These are phyloP conservation scores for Carterocephalus palaemon DNA, from an alignment of 2,888 invertebrate species.

Conservation along the genomic window DNA sequence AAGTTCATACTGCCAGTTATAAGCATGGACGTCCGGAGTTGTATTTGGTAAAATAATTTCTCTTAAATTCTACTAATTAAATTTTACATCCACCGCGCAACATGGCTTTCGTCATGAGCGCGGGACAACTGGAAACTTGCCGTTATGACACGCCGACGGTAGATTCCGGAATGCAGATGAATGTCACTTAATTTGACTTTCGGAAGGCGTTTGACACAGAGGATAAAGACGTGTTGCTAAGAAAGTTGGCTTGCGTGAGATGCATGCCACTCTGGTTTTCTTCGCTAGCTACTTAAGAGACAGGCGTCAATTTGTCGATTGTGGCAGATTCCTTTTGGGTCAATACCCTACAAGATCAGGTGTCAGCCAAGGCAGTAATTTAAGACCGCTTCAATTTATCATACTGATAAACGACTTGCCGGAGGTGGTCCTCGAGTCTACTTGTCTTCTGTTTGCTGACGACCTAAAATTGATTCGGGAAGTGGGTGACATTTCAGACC, in stretches of 20 bases:
- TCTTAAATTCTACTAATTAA: too few relatives aligned
- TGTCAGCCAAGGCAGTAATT: slow-evolving; percentile 11
- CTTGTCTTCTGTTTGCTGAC: neutral
- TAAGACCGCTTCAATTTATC: slow-evolving; percentile 10
- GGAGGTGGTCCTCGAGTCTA: neutral
- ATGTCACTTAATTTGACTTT: slow-evolving; percentile 14
- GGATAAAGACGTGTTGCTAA: too few relatives aligned
- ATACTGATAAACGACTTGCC: slow-evolving; percentile 10
- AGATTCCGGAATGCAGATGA: slow-evolving; percentile 5
- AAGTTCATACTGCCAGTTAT: too few relatives aligned
- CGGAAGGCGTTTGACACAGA: slow-evolving; percentile 9
- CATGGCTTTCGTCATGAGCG: slow-evolving; percentile 2
- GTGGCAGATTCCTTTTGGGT: neutral
- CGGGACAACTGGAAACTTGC: slow-evolving; percentile 6
- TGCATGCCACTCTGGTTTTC: neutral
- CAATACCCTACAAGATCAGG: slow-evolving; percentile 4
- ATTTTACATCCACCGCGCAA: neutral
- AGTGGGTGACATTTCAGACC: neutral
- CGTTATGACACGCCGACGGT: slow-evolving; percentile 2
- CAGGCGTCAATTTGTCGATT: slow-evolving; percentile 7
- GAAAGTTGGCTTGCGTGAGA: neutral
- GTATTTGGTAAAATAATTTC: too few relatives aligned
- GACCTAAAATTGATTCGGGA: slow-evolving; percentile 9
- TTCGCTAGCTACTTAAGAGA: slow-evolving; percentile 4
- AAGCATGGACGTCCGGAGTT: too few relatives aligned